Evolutionary conservation across 2,797 vertebrate genomes (phyloP), one percentile per base, ranked within the genome.

Genomic region (Nyctalus aviator): DNA sequence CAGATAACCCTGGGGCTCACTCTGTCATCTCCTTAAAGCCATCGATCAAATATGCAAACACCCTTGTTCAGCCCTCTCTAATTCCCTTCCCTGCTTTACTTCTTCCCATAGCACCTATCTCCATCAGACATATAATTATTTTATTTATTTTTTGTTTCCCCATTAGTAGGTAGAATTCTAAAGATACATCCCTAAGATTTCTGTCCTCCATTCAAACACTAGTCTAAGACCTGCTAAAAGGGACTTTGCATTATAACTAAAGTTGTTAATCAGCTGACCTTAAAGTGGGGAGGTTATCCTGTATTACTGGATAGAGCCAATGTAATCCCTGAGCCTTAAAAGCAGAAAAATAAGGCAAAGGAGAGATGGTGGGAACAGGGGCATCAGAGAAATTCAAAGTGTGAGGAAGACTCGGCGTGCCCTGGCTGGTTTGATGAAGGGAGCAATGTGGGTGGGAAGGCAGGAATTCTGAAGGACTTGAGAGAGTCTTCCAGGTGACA

Each of bases 321-420:
- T 23, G 14, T 32, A 55, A 85, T 15, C 13, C 8, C 18, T 81
- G 53, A 90, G 44, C 15, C 14, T 90, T 88, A 55, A 84, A 81
- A 76, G 21, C 8, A 4, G 6, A 73, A 57, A 14, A 69, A 20
- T 64, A 81, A 77, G 30, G 15, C 8, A 37, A 48, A 72, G 27
- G 35, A 76, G 15, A 66, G 32, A 23, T 14, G 6, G 8, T 3
- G 2, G 0, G 6, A 25, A 32, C 0, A 4, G 7, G 2, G n/a
- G 32, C 2, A 0, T n/a, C 25, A 85, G n/a, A 64, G 23, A 88
- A 15, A 8, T 20, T 59, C 12, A 41, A 20, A 50, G 50, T 15
- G 1, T 68, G 18, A 62, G 30, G 17, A 68, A 9, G 55, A 69
- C n/a, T 41, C 15, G 0, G 1, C 0, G 1, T 1, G 4, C 37